Conservation (phyloP, 2,888 invertebrate species). For the Theretra japonica region DNA sequence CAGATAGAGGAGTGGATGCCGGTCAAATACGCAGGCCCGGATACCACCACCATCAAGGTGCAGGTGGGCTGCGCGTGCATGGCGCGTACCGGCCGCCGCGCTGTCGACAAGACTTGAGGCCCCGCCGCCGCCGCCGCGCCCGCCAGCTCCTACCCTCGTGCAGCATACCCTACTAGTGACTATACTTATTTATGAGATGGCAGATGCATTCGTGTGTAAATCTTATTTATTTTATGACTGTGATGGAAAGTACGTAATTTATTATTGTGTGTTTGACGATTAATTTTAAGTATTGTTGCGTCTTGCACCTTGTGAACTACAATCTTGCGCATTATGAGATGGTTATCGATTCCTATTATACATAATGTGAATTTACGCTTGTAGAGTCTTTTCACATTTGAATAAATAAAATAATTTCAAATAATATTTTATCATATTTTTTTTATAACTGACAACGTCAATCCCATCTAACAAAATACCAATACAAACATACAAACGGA, state of each 20-base stretch:
- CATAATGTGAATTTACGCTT: no score
- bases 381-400: no score
- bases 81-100: neutral
- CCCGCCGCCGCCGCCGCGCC: neutral
- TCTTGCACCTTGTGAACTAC: neutral
- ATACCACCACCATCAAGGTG: neutral
- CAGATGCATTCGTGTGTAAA: neutral
- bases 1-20: neutral
- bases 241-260: neutral
- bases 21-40: neutral
- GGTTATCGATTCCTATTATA: no score
- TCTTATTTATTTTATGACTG: slow-evolving; percentile 9
- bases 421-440: no score
- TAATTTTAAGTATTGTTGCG: neutral
- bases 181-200: neutral
- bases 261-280: neutral
- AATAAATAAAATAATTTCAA: no score
- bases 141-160: no score
- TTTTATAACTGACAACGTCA: no score
- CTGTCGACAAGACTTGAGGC: neutral
- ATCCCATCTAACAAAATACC: no score
- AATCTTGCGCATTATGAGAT: no score
- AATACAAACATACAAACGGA: no score
- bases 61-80: slow-evolving; percentile 16
- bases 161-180: neutral